Base-by-base conservation (phyloP, 2,797 vertebrate species). In the Salarias fasciatus region DNA sequence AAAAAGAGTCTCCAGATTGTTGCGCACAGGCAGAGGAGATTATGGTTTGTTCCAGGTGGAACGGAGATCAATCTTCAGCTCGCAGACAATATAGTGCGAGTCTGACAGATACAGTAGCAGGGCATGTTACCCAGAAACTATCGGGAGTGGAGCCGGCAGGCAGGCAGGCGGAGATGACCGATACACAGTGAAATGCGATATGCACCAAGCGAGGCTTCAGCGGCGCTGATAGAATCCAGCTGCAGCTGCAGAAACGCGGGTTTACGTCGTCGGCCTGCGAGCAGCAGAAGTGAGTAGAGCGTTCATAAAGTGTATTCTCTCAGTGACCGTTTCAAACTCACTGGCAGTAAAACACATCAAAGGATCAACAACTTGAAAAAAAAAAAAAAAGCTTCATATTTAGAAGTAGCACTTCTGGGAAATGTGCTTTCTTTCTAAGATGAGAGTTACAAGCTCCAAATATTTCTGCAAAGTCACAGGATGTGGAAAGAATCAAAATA, bases 21-120 rank as follows among this genome's bases (percentile, higher is more conserved):
- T 61, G 13, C 31, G 13, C 49, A 10, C 12, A 53, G 29, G 5
- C 56, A 44, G 52, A 42, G 35, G 36, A 67, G 61, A 61, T 67
- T 50, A 15, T 1, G 37, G 10, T 35, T n/a, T 46, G 18, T 52
- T 58, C 72, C 43, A 60, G 41, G 38, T 63, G n/a, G 45, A 61
- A 10, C 35, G 53, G 24, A 54, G 29, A 71, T 69, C 33, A 48
- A 13, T 69, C 50, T 46, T 58, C 44, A 37, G 30, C 47, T 31
- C 29, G 42, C 60, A 60, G 29, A 52, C 56, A 53, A 48, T 37
- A 9, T 12, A 55, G 33, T 35, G 15, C 48, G n/a, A 67, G 41
- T 62, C 58, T 61, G 69, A 72, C 55, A 56, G 52, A 69, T 60
- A 45, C 57, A 55, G 73, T 64, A 57, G 49, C 54, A 51, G 28